These are phyloP conservation scores for Nomada ruficornis DNA, from an alignment of 2,888 invertebrate genomes.

Conservation along the genomic window DNA sequence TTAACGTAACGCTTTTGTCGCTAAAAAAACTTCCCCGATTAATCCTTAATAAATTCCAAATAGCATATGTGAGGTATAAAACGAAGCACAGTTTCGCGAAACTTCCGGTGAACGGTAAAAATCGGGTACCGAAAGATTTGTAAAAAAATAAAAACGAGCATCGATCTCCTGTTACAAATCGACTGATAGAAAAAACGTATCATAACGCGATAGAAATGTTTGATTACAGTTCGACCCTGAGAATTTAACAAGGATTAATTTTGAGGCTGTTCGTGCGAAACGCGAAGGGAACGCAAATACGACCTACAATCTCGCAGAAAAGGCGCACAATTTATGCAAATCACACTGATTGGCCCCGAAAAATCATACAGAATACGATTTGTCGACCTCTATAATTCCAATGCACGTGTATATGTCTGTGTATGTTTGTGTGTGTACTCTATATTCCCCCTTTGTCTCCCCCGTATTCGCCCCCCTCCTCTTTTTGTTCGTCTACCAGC, in stretches of 20 bases:
- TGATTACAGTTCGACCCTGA: not conserved
- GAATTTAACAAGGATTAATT: conserved; percentile 13
- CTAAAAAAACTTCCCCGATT: not conserved
- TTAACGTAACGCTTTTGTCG: not conserved
- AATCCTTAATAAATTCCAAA: conserved; percentile 3
- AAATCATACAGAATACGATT: conserved; percentile 75
- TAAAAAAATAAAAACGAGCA: not conserved
- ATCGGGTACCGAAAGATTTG: not conserved
- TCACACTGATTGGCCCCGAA: conserved; percentile 80
- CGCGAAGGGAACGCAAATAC: conserved; percentile 39
- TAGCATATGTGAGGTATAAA: not conserved
- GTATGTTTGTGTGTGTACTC: not conserved
- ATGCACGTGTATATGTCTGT: not conserved
- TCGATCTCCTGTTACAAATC: not conserved
- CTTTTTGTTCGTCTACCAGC: conserved; percentile 6
- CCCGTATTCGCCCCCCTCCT: not conserved
- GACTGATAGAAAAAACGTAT: conserved; percentile 12
- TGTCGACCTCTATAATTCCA: conserved; percentile 12
- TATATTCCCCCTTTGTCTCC: not conserved
- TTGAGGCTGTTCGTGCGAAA: not conserved
- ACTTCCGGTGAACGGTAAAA: not conserved
- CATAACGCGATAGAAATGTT: too few relatives aligned
- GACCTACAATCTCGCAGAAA: conserved; percentile 28
- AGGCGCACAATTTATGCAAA: conserved; percentile 37
- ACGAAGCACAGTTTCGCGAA: conserved; percentile 1